A percentile compares a stretch with the other conserved stretches of the same genome.
These are phyloP conservation scores for Pilophorus perplexus DNA, from an alignment of 2,888 invertebrate species.

Conservation along the genomic window DNA sequence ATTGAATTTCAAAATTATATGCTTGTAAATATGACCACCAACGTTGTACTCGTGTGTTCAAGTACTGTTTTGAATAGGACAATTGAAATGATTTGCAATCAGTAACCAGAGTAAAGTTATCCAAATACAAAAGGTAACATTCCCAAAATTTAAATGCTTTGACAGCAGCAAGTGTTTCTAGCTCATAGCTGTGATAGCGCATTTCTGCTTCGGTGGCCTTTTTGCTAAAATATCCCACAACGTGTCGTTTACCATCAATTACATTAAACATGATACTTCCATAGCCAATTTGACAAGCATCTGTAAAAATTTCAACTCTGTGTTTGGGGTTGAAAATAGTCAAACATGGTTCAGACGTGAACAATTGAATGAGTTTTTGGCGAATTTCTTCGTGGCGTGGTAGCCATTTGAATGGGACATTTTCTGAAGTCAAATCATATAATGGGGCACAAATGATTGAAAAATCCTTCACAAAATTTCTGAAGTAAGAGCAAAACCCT, in stretches of 20 bases:
- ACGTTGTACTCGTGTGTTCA: not conserved
- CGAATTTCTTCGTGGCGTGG: too few species aligned
- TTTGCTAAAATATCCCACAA: not conserved
- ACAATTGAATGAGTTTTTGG: too few species aligned
- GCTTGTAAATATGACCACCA: not conserved
- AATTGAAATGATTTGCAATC: not conserved
- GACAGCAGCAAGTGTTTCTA: not conserved
- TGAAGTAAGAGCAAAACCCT: not conserved
- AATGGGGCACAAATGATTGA: not conserved
- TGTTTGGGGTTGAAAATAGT: too few species aligned
- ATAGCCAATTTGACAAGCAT: too few species aligned
- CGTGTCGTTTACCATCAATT: not conserved
- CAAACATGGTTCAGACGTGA: too few species aligned
- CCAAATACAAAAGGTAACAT: not conserved
- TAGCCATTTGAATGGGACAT: not conserved
- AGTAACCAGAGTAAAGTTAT: not conserved
- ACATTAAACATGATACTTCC: not conserved
- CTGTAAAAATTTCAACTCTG: too few species aligned
- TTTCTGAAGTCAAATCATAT: not conserved
- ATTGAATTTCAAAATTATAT: slow-evolving; percentile 46
- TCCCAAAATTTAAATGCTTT: not conserved
- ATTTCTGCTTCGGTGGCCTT: not conserved
- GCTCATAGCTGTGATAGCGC: not conserved
- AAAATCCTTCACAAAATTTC: not conserved
- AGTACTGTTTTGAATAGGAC: not conserved